These are phyloP conservation scores for Nestor notabilis DNA, from an alignment of 2,113 vertebrate species.

Conservation along the genomic window DNA sequence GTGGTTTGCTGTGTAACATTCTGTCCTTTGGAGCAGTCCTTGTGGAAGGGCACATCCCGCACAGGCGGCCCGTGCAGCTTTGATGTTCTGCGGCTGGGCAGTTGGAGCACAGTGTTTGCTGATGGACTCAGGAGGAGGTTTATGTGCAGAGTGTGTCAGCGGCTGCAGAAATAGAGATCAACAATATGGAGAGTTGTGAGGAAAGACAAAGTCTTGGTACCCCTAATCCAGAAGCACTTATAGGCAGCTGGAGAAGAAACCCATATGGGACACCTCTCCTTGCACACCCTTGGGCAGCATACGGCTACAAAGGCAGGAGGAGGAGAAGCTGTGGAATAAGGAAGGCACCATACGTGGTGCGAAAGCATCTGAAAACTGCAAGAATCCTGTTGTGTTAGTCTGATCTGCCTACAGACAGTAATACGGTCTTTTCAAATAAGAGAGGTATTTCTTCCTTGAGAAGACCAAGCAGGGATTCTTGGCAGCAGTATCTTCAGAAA, in stretches of 20 bases:
- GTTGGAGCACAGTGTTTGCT: background rate
- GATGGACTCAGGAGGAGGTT: background rate
- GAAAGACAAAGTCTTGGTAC: background rate
- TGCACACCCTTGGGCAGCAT: background rate
- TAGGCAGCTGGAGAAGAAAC: background rate
- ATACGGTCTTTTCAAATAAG: background rate
- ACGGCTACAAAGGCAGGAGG: rapidly evolving
- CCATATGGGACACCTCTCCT: background rate
- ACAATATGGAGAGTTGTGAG: background rate
- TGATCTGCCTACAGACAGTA: background rate
- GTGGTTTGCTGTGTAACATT: rapidly evolving
- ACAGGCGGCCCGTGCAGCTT: background rate
- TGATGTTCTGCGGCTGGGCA: background rate
- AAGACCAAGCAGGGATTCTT: background rate
- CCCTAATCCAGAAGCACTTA: background rate
- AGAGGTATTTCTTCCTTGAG: background rate
- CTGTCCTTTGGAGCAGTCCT: background rate
- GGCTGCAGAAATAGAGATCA: background rate
- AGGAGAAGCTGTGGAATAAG: background rate
- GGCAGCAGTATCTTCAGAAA: background rate
- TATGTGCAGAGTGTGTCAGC: constrained; percentile 14
- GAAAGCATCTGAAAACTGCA: background rate
- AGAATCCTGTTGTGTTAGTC: background rate
- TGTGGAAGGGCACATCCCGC: background rate
- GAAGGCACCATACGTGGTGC: rapidly evolving